A percentile compares a stretch with the other conserved stretches of the same genome.
Evolutionary conservation across 2,113 vertebrate species (phyloP).

Genomic region (Apodemus sylvaticus): DNA sequence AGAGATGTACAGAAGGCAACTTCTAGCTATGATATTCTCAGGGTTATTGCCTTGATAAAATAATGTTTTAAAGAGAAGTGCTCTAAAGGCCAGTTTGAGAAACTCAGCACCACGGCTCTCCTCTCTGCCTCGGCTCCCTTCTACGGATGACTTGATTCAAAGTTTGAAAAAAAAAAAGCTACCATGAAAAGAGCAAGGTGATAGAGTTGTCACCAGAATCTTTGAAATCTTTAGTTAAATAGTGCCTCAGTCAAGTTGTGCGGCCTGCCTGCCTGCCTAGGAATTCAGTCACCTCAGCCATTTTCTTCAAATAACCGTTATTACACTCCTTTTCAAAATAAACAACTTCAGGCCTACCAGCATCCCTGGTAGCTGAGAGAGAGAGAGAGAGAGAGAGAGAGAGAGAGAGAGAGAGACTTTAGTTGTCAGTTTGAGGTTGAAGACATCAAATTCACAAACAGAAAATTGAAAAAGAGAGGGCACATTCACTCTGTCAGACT

Average conservation of each 20-base stretch:
- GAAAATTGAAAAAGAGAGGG: constrained; percentile 68
- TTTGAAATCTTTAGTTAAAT: constrained; percentile 38
- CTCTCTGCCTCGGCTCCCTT: not conserved
- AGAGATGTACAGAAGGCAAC: not conserved
- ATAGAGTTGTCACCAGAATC: not conserved
- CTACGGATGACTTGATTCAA: not conserved
- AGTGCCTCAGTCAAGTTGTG: not conserved
- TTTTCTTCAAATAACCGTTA: constrained; percentile 72
- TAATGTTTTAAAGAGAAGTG: not conserved
- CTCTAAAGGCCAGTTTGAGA: not conserved
- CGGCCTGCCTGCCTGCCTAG: not conserved
- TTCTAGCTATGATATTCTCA: constrained; percentile 1
- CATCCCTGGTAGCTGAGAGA: constrained; percentile 51
- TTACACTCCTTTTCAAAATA: constrained; percentile 70
- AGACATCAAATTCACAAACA: constrained; percentile 63
- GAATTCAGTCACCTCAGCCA: constrained; percentile 57
- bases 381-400: too few relatives aligned
- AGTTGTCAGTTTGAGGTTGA: constrained; percentile 50
- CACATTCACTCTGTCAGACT: not conserved
- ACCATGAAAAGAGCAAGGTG: not conserved
- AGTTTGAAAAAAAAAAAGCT: not conserved
- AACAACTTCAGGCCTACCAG: constrained; percentile 59
- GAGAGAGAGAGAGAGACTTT: too few relatives aligned
- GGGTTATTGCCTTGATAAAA: constrained; percentile 17
- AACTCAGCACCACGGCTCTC: not conserved